Evolutionary conservation across 2,797 vertebrate genomes (phyloP), one percentile per base, ranked within the genome.

Genomic region (Gymnothorax reevesii): DNA sequence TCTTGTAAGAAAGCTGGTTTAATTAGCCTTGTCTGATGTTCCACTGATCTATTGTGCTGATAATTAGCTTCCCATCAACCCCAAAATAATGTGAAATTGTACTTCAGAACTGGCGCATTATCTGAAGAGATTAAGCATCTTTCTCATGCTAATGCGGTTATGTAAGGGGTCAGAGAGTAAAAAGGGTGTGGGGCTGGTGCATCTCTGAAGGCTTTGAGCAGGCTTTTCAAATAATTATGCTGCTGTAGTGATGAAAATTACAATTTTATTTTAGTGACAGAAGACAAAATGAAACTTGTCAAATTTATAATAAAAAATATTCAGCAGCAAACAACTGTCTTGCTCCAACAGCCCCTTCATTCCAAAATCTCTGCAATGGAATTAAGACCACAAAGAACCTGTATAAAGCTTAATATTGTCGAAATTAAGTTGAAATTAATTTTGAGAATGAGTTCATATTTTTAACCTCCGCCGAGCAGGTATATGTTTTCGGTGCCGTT

Each of bases 21-120:
- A 96, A 95, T 96, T 95, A 94, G 91, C 91, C 93, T 89, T 89
- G 91, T 94, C 87, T 95, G 93, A 95, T 94, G 59, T 92, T 90
- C 93, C 94, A 93, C 93, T 92, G 92, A 93, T 93, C 91, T 93
- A 94, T 94, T 96, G 94, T 88, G 92, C 88, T 92, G 91, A 94
- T 95, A 94, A 95, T 95, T 95, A 93, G 91, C 88, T 89, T 91
- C 92, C 93, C 92, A 96, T 94, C 93, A 94, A 90, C 89, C 89
- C 89, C 92, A 93, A 95, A 95, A 93, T 94, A 95, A 94, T 88
- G 90, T 89, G 84, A 92, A 87, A 93, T 92, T 93, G 90, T 92
- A 93, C 92, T 91, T 91, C 4, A 55, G 89, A 90, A 90, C 84
- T 52, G 91, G 91, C 91, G 92, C 92, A 90, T 94, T 91, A 91